Evolutionary conservation across 2,113 vertebrate genomes (phyloP), one percentile per base, ranked within the genome.

Genomic region (Tachuris rubrigastra): DNA sequence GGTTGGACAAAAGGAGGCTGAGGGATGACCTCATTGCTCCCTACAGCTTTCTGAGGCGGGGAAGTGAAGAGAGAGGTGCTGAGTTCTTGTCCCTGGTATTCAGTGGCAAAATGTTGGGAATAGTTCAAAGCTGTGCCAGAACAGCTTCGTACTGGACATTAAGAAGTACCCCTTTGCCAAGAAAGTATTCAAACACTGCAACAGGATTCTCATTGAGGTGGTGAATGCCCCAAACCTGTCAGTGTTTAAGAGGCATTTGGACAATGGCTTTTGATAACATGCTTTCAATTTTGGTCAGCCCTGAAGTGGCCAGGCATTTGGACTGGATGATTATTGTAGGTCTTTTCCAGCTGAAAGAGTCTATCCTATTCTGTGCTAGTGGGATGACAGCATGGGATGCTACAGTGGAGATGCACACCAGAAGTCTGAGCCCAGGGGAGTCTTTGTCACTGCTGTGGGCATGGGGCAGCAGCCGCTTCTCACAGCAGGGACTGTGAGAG

Each of bases 91-190:
- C 12, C 14, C 15, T 37, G 13, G 0, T 63, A 18, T 56, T 1
- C 24, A 63, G 7, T 35, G 50, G 6, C 6, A 15, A 25, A 3
- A 2, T 65, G n/a, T 23, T 35, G 50, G 8, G 22, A 56, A 52
- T 46, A 14, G 12, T 65, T 63, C 77, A 58, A 63, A 76, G 33
- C 23, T 50, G 28, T 7, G 3, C 0, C 8, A 52, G 28, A 10
- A 13, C 24, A 41, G 3, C 0, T 71, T 52, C 3, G 39, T 2
- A 31, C 17, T n/a, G 37, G 5, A 13, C 3, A 7, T 14, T 19
- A 37, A 16, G 31, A 81, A 50, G 20, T 3, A n/a, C 42, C 3
- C 56, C 35, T 58, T 44, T 10, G 37, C 49, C 16, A 37, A 44
- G 16, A 7, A 16, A 3, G 4, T 41, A 33, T 12, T 39, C n/a